A percentile compares a stretch with the other conserved stretches of the same genome.
These are phyloP conservation scores for Carterocephalus palaemon DNA, from an alignment of 2,888 invertebrate species.

Conservation along the genomic window DNA sequence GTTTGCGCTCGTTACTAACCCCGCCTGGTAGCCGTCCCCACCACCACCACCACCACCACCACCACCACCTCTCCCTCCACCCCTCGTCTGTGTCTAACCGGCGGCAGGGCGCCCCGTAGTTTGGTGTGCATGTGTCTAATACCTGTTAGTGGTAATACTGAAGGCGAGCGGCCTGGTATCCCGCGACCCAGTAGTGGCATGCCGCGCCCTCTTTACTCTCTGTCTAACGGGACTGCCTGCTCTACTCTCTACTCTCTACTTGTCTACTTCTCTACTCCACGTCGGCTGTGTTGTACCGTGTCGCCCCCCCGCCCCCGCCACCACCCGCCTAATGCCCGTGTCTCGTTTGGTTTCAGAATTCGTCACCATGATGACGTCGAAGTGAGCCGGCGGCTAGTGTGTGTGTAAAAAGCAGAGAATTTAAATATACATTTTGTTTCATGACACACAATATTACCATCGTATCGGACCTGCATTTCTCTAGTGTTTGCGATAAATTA, in stretches of 20 bases:
- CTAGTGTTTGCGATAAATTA: constrained; percentile 80
- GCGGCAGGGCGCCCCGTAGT: constrained; percentile 40
- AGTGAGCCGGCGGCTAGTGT: constrained; percentile 90
- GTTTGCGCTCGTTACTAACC: constrained; percentile 76
- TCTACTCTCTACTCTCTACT: constrained; percentile 62
- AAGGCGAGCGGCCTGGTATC: constrained; percentile 69
- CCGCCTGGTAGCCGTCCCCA: constrained; percentile 51
- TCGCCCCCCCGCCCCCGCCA: constrained; percentile 25
- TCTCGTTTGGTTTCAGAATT: constrained; percentile 87
- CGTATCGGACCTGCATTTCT: constrained; percentile 81
- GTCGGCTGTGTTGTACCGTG: constrained; percentile 44
- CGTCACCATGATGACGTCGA: constrained; percentile 99
- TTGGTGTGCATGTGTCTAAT: constrained; percentile 67
- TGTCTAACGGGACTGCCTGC: constrained; percentile 64
- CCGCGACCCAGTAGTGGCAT: constrained; percentile 72
- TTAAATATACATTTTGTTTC: constrained; percentile 82
- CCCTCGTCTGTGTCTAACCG: constrained; percentile 42
- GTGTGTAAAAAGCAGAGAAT: constrained; percentile 80
- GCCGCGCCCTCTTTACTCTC: constrained; percentile 47
- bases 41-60: constrained; percentile 34
- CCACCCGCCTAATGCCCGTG: constrained; percentile 40
- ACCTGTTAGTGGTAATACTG: constrained; percentile 56
- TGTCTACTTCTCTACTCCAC: constrained; percentile 45
- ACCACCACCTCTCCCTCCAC: constrained; percentile 53
- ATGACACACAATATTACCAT: constrained; percentile 80